Evolutionary conservation across 2,888 invertebrate genomes (phyloP), one percentile per base, ranked within the genome.

Genomic region (Synergus itoensis): DNA sequence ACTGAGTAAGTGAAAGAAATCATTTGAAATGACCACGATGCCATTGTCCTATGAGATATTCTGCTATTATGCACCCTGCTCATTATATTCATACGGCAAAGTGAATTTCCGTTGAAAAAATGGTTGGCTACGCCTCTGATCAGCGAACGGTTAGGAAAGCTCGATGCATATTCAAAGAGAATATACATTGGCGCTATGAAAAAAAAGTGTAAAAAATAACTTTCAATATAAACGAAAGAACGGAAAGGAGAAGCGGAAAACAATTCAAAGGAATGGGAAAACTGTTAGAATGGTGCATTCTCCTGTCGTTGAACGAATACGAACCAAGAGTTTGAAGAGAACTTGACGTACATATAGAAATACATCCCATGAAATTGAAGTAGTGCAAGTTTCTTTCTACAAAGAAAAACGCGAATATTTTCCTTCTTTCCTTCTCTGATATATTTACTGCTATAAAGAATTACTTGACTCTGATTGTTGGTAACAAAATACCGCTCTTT

Each of bases 301-400:
- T 53, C n/a, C 73, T 67, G 67, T 67, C 67, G 69, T 69, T 69
- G 48, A 69, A 28, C n/a, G 36, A 45, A 73, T 73, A 18, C 53
- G 73, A 73, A 73, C 53, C 40, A 73, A 73, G 36, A 73, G 73
- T 57, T 73, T 73, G 73, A 73, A 73, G 73, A 73, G 73, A 73
- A 73, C 73, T 73, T 73, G 73, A 73, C 73, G 53, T 73, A 73
- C 53, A 18, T 73, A 73, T 57, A 73, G 73, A 73, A 73, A 73
- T 53, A 53, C 53, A 73, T 73, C 73, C 53, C 53, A 73, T 73
- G 65, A 57, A 73, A 73, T 73, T 73, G 73, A 73, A 73, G 73
- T 53, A 53, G 73, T 73, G 36, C 53, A 73, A 73, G 40, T 73
- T 73, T 73, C 73, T 53, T 73, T 73, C 73, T 57, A 5, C 36